Base-by-base conservation (phyloP, 2,797 vertebrate genomes). In the Otus scops region DNA sequence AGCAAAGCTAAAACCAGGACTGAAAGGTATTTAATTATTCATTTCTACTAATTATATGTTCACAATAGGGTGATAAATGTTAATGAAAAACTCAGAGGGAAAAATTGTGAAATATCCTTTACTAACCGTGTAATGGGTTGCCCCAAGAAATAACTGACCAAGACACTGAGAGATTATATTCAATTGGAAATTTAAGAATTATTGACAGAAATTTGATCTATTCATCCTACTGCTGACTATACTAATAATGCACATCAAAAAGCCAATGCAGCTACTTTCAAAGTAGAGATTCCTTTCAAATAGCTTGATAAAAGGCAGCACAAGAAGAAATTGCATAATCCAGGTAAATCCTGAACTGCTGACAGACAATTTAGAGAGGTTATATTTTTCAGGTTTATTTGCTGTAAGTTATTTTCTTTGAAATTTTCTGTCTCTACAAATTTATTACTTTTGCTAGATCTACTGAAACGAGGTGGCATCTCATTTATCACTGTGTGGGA, bases 81-180 rank as follows among this genome's bases (percentile, higher is more conserved):
- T 67, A 56, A 59, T 71, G 22, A 71, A 64, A 53, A 57, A 32
- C 14, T 50, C 13, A 13, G 38, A 39, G 28, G 24, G 4, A 57
- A n/a, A 36, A 69, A 36, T 1, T 9, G 9, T 36, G 30, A 64
- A 5, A 32, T 45, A 45, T 51, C 22, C 38, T 69, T 51, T 41
- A 47, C 12, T 69, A 57, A 63, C 13, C 23, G 41, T 0, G 0
- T 53, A 69, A 47, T 15, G 5, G 8, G 10, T 48, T 59, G 45
- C 38, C 39, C 23, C 34, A 70, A 64, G 19, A 77, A 65, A 45
- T 74, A 61, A 13, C 28, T 6, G 10, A 85, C 56, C 19, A 38
- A 53, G 64, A 53, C 4, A 41, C 5, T 48, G 23, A 54, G 34
- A 65, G 12, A 43, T 50, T 75, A 59, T 24, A 53, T 59, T 28